Evolutionary conservation across 92 coral and sea anemone genomes (phyloP), one percentile per base, ranked within the genome.

Genomic region (Ricordea florida): DNA sequence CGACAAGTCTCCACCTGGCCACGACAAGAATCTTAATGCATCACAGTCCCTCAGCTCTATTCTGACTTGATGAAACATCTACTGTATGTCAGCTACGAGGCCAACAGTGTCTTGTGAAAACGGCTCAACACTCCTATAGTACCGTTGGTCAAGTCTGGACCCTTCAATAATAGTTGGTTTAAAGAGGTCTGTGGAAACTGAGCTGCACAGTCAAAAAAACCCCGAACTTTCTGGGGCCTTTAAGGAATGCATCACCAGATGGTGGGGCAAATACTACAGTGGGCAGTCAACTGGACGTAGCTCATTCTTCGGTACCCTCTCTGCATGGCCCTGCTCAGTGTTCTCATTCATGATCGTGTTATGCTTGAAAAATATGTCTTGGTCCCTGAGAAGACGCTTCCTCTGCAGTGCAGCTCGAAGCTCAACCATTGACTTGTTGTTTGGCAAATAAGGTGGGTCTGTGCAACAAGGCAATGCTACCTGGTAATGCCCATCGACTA

Each of bases 21-120:
- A 85, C 85, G 88, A 79, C 22, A 78, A 21, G 47, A 85, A 85
- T 50, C 85, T 27, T 22, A 79, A 38, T 11, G 71, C 85, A 28
- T 79, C 69, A 21, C 81, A 37, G 57, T 87, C 85, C n/a, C 35
- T 75, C 2, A 81, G 92, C 3, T 74, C 88, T 36, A 86, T 83
- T 24, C 42, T 36, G n/a, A 80, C 92, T 37, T 80, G 87, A 32
- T 72, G 66, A 52, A 85, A 86, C 82, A 81, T 69, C 27, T 56
- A 78, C 49, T 86, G 87, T 0, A 80, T 56, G 34, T 74, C 81
- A 3, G 83, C 92, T 3, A 80, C 62, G 3, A 74, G 15, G 3
- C 55, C 92, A 13, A 74, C 44, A 13, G 29, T 29, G 10, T 86
- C 66, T 44, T 63, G 74, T 17, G 87, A 22, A 26, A 86, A 86